Base-by-base conservation (phyloP, 1,140 invertebrate species). In the Eufriesea mexicana region DNA sequence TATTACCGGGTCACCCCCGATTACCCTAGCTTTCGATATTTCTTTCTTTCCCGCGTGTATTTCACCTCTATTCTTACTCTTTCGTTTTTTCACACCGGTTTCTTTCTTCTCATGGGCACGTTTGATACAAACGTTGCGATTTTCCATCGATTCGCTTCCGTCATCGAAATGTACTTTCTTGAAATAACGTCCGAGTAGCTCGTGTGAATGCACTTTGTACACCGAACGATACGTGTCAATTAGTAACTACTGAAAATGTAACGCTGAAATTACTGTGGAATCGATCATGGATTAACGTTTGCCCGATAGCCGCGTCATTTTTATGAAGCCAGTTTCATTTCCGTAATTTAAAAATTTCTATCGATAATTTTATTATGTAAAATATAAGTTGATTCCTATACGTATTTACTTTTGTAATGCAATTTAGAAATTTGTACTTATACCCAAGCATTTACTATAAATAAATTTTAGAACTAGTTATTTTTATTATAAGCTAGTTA, bases 1-100 rank as follows among this genome's bases (percentile, higher is more conserved):
- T 45, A 74, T 59, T 28, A 61, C 77, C 59, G 62, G 49, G 42
- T 66, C 64, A 66, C 20, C 42, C 55, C 67, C 47, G 25, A 49
- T 49, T 47, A 18, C 47, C 35, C 28, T 71, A 12, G 12, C 68
- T 51, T 45, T 73, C 71, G 54, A 20, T 59, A n/a, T 70, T 68
- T 80, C 61, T 75, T 57, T 62, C 67, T 71, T 18, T 12, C 57
- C 51, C 64, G 12, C 2, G 20, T 67, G 5, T 45, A 67, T 14
- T 45, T 75, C 10, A 20, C 51, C 49, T 45, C 62, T 75, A 10
- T 54, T 55, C 51, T 55, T 64, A 51, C 28, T n/a, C 59, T n/a
- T 54, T 67, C 49, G 28, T 20, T 54, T 14, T 67, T 55, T 49
- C 28, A 35, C 35, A 49, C 62, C 28, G 59, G 20, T n/a, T 20